Evolutionary conservation across 1,140 invertebrate genomes (phyloP), one percentile per base, ranked within the genome.

Genomic region (Lithobius niger): DNA sequence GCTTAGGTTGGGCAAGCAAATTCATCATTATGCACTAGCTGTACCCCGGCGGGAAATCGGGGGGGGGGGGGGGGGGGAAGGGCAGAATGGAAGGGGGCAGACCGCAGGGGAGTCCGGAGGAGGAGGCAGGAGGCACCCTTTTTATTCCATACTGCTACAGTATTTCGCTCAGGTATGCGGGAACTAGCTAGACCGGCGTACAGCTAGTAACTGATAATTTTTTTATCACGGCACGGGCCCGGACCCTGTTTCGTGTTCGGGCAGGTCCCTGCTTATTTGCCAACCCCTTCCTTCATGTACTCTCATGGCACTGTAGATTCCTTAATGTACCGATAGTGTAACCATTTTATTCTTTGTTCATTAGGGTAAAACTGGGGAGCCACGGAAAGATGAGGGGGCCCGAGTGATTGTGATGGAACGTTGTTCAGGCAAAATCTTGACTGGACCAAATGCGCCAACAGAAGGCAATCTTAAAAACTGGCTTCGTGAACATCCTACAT

Each of bases 401-500:
- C 54, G 66, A 54, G 78, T 89, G 1, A 79, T 85, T 60, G 86
- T 93, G 2, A 81, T 83, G 67, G 87, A 93, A 64, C 77, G 82
- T 54, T 80, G 80, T 66, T 82, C 78, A 31, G 87, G 88, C 3
- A 82, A 79, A 63, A 71, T 87, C 47, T 67, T 91, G 27, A 79
- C 80, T 1, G 79, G 86, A 24, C 70, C 77, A 1, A 81, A 82
- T 65, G 88, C 88, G 45, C 90, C 89, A 2, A 83, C 81, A 18
- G 77, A 81, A 21, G 76, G 77, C 24, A 84, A 84, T 67, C 71
- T 95, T 6, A 81, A 83, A 64, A 73, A 78, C 10, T 94, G 88
- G 88, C 71, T 96, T 4, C 81, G 84, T 66, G 80, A 84, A 56
- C 82, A 94, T 79, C 88, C 88, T 16, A 83, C 82, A 0, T 94